Evolutionary conservation across 2,888 invertebrate species (phyloP), one percentile per base, ranked within the genome.

Genomic region (Hydrotaea diabolus): DNA sequence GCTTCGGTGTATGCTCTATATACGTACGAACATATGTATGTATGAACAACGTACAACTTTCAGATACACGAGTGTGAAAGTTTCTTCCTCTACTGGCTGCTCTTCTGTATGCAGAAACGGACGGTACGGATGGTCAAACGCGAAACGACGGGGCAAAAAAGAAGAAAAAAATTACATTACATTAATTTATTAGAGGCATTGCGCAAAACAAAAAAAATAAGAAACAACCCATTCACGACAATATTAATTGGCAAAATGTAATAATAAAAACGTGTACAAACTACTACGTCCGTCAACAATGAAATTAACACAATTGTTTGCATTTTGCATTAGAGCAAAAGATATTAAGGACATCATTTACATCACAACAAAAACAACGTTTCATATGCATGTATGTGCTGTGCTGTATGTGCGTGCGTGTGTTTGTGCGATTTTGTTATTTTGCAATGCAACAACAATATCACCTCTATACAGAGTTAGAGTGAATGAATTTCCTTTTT

Each of bases 151-250:
- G 8, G n/a, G n/a, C 8, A 49, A 46, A 26, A 26, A 71, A 83
- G 64, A 77, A 77, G 57, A 77, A 77, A 77, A 73, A 75, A 77
- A 77, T 77, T 75, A 80, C 80, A 77, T 77, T 75, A 80, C 4
- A 39, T 39, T 39, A 11, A 66, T n/a, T n/a, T n/a, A n/a, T n/a
- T n/a, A n/a, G n/a, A n/a, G n/a, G n/a, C 81, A 80, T 80, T 80
- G 83, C 73, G 69, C 81, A 85, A 85, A 84, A 76, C n/a, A n/a
- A n/a, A n/a, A n/a, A n/a, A n/a, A n/a, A n/a, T n/a, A n/a, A n/a
- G n/a, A n/a, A n/a, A n/a, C 43, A 71, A 31, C 43, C 59, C 53
- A 75, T 72, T 57, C 55, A 76, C 57, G 57, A 71, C 31, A 31
- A 77, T 73, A 76, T 76, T 76, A 76, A 81, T 79, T 81, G 76